A percentile compares a stretch with the other conserved stretches of the same genome.
These are phyloP conservation scores for Eudyptes chrysolophus DNA, from an alignment of 2,113 vertebrate genomes.

Conservation along the genomic window DNA sequence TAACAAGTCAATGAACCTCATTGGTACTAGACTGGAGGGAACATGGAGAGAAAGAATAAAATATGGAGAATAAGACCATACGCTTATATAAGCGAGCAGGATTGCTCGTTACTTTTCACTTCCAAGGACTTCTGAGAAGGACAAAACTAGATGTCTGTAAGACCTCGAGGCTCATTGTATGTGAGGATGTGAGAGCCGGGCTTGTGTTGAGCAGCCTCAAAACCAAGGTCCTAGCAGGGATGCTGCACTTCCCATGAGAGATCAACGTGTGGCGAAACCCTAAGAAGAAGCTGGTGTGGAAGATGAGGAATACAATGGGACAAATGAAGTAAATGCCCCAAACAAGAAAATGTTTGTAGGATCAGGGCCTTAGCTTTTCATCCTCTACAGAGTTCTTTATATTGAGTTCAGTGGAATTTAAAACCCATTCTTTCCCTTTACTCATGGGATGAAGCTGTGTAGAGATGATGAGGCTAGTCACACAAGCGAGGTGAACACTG, in stretches of 20 bases:
- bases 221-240: background rate
- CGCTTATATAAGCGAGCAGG: background rate
- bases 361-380: background rate
- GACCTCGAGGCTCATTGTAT: accelerated
- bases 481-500: accelerated
- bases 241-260: background rate
- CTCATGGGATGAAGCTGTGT: background rate
- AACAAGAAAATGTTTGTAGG: background rate
- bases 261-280: background rate
- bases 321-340: background rate
- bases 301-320: background rate
- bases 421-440: background rate
- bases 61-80: background rate
- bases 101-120: background rate
- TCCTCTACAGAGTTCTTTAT: background rate
- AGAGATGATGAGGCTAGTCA: background rate
- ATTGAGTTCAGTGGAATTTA: background rate
- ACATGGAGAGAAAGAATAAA: background rate
- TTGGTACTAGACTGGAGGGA: background rate
- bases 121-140: background rate
- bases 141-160: background rate
- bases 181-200: background rate
- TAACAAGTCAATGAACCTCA: background rate
- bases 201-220: background rate
- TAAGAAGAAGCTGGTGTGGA: background rate